Conservation (phyloP, 2,888 invertebrate genomes). For the Flexamia atlantica region DNA sequence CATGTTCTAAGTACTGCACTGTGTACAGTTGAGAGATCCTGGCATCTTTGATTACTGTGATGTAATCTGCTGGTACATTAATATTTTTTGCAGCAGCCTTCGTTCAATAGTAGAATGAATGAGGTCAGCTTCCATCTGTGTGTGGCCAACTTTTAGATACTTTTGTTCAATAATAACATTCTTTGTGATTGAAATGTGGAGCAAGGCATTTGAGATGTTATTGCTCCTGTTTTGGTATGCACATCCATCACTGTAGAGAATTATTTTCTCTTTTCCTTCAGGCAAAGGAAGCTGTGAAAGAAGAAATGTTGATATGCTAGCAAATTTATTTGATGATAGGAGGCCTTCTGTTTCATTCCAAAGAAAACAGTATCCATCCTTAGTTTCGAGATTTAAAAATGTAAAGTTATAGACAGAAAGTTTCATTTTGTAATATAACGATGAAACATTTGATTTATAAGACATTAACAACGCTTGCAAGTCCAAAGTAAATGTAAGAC, state of each 20-base stretch:
- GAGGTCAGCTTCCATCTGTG: no score
- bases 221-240: no score
- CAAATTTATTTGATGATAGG: not conserved
- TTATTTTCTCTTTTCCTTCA: no score
- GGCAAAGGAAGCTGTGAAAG: no score
- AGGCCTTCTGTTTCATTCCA: not conserved
- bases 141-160: no score
- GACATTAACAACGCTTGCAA: conserved; percentile 55
- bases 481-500: conserved; percentile 50
- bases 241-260: no score
- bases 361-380: not conserved
- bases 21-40: conserved; percentile 3
- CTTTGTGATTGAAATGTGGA: no score
- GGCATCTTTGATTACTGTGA: conserved; percentile 3
- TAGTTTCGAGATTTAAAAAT: conserved; percentile 30
- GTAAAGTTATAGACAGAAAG: conserved; percentile 55
- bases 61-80: conserved; percentile 37
- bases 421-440: conserved; percentile 23
- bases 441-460: conserved; percentile 32
- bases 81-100: conserved; percentile 44
- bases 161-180: no score
- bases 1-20: conserved; percentile 37
- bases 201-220: no score
- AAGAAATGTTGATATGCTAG: not conserved
- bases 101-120: no score